phyloP scores from a whole-genome alignment of 1,140 invertebrate species.

The Scaptomyza hsui region DNA sequence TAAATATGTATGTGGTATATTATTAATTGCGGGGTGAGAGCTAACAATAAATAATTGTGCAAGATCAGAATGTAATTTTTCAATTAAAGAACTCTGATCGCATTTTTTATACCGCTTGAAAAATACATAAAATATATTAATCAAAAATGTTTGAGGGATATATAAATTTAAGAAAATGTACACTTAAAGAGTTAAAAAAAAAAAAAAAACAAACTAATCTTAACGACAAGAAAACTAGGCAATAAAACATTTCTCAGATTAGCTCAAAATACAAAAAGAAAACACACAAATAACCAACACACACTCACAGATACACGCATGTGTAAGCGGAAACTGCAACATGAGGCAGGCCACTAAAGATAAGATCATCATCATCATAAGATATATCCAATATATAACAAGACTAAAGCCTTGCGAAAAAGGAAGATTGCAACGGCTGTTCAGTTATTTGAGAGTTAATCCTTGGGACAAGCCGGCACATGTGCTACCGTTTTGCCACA shows the following conservation, averaged over 20 bases:
- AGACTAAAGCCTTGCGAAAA: slow-evolving; percentile 16
- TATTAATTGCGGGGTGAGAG: too few species aligned
- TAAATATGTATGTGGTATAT: too few species aligned
- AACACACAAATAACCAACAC: too few species aligned
- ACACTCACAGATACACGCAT: slow-evolving; percentile 19
- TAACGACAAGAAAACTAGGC: neutral
- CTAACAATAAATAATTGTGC: too few species aligned
- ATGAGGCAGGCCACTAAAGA: slow-evolving; percentile 65
- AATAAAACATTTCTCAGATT: slow-evolving; percentile 6
- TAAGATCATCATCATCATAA: slow-evolving; percentile 58
- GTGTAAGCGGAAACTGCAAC: slow-evolving; percentile 49
- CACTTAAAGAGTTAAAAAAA: too few species aligned
- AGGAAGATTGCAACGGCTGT: slow-evolving; percentile 17
- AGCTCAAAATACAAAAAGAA: slow-evolving; percentile 23
- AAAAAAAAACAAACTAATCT: slow-evolving; percentile 6
- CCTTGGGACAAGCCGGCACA: slow-evolving; percentile 50
- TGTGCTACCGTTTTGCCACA: slow-evolving; percentile 34
- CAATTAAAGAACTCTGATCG: too few species aligned
- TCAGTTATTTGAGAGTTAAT: slow-evolving; percentile 56
- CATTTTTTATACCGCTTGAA: too few species aligned
- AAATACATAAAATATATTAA: too few species aligned
- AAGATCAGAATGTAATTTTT: neutral
- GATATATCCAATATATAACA: slow-evolving; percentile 40
- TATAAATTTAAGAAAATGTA: too few species aligned
- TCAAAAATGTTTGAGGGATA: neutral